phyloP scores from a whole-genome alignment of 2,888 invertebrate genomes.

The Drosophila pseudotakahashii region DNA sequence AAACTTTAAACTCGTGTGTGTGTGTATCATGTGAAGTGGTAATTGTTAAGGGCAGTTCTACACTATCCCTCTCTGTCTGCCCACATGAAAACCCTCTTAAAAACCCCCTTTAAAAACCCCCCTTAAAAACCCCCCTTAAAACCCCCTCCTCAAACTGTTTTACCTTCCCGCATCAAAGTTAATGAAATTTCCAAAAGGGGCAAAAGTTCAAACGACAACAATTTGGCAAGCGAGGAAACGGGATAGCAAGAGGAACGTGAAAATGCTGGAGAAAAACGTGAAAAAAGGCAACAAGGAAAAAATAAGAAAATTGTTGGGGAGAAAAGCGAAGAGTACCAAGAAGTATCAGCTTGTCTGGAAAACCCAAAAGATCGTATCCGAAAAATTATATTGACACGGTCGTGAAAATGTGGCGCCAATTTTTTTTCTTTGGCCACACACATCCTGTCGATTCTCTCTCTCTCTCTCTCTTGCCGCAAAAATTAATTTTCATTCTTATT shows the following conservation, averaged over 20 bases:
- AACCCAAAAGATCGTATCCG: constrained; percentile 56
- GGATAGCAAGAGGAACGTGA: too few species aligned
- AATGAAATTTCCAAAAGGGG: constrained; percentile 63
- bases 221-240: constrained; percentile 16
- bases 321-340: neutral
- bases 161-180: constrained; percentile 60
- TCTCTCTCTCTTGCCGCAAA: constrained; percentile 56
- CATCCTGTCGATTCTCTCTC: constrained; percentile 16
- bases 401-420: constrained; percentile 43
- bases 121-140: neutral
- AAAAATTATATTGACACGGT: constrained; percentile 72
- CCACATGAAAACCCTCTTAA: constrained; percentile 1
- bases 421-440: neutral
- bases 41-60: constrained; percentile 52
- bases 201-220: constrained; percentile 39
- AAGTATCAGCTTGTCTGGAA: neutral
- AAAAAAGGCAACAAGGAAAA: neutral
- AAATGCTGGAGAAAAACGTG: neutral
- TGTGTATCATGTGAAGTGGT: constrained; percentile 44
- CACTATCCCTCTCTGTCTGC: constrained; percentile 4
- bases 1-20: constrained; percentile 46
- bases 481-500: constrained; percentile 74
- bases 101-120: neutral
- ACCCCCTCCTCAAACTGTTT: neutral
- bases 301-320: neutral